Conservation (phyloP, 2,113 vertebrate genomes). For the Rhipidura dahli region DNA sequence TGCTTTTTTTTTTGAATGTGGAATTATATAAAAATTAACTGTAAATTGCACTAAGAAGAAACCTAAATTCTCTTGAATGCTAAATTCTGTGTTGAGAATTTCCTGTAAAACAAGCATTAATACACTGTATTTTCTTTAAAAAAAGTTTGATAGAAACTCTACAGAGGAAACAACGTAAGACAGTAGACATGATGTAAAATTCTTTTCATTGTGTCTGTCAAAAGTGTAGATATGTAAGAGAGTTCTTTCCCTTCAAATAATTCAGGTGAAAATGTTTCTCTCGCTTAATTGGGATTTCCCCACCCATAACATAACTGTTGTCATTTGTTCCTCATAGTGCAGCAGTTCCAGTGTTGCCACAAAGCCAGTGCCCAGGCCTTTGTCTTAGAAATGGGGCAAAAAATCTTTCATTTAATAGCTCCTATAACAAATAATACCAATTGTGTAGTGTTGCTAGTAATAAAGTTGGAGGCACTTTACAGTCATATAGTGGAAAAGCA, state of each 20-base stretch:
- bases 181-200: not conserved
- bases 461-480: not conserved
- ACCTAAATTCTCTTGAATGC: not conserved
- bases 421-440: not conserved
- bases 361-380: not conserved
- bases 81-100: not conserved
- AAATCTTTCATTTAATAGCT: not conserved
- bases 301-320: not conserved
- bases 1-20: not conserved
- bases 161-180: not conserved
- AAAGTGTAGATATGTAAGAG: not conserved
- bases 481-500: not conserved
- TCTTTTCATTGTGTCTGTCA: not conserved
- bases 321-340: not conserved
- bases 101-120: not conserved
- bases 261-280: not conserved
- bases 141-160: not conserved
- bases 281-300: not conserved
- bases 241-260: not conserved
- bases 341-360: not conserved
- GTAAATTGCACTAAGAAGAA: not conserved
- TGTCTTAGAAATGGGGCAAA: not conserved
- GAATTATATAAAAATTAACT: not conserved
- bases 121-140: not conserved
- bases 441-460: not conserved